Conservation (phyloP, 2,888 invertebrate species). For the Eretmocerus hayati region DNA sequence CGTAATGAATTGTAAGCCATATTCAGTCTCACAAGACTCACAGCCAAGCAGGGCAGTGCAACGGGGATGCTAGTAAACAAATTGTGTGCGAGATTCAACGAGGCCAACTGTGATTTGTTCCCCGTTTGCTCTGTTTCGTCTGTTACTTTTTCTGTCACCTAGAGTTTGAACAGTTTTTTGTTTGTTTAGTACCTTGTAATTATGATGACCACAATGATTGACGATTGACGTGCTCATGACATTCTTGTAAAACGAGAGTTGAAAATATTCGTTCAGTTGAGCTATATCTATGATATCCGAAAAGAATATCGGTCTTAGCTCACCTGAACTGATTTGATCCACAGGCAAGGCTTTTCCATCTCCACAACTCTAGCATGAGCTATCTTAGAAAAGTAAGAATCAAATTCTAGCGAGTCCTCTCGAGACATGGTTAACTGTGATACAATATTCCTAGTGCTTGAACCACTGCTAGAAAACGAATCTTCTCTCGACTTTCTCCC, state of each 20-base stretch:
- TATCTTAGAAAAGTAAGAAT: slow-evolving; percentile 43
- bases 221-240: no score
- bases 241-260: not conserved
- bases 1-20: slow-evolving; percentile 80
- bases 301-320: no score
- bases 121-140: slow-evolving; percentile 52
- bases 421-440: slow-evolving; percentile 35
- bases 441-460: slow-evolving; percentile 35
- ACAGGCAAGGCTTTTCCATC: slow-evolving; percentile 69
- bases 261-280: not conserved
- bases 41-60: slow-evolving; percentile 84
- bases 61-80: slow-evolving; percentile 80
- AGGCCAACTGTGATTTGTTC: slow-evolving; percentile 60
- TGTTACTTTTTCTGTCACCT: slow-evolving; percentile 60
- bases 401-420: slow-evolving; percentile 41
- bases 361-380: slow-evolving; percentile 49
- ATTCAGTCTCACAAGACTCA: slow-evolving; percentile 78
- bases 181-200: not conserved
- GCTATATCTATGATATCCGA: no score
- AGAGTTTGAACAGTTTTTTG: slow-evolving; percentile 42
- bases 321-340: slow-evolving; percentile 59
- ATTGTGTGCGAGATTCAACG: slow-evolving; percentile 86
- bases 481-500: slow-evolving; percentile 33
- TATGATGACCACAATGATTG: no score
- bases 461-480: slow-evolving; percentile 35